Conservation (phyloP, 2,888 invertebrate genomes). For the Lasioglossum marginatum region DNA sequence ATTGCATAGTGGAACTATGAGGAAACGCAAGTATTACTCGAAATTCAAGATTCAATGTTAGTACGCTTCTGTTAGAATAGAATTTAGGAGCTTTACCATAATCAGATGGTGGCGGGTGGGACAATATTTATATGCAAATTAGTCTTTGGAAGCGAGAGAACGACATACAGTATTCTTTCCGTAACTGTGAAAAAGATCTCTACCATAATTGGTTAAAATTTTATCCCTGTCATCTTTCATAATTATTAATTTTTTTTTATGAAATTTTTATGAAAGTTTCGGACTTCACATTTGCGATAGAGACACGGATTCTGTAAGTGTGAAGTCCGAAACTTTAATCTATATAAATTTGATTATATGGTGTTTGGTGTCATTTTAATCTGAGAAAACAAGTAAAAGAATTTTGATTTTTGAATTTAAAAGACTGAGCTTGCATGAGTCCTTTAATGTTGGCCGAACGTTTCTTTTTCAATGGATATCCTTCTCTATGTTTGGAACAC, state of each 20-base stretch:
- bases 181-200: background rate
- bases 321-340: no score
- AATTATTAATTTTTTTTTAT: no score
- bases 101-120: conserved; percentile 55
- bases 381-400: no score
- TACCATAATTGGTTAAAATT: background rate
- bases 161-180: background rate
- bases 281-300: no score
- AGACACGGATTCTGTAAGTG: no score
- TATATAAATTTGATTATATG: no score
- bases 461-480: background rate
- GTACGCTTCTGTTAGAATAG: conserved; percentile 37
- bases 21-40: conserved; percentile 25
- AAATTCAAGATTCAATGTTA: conserved; percentile 30
- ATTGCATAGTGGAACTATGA: conserved; percentile 24
- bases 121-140: background rate
- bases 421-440: no score
- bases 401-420: no score
- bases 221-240: background rate
- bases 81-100: conserved; percentile 26
- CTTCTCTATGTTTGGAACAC: background rate
- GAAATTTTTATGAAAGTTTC: no score
- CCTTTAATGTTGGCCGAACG: no score
- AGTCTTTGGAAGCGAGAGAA: background rate
- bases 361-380: no score